Base-by-base conservation (phyloP, 2,888 invertebrate genomes). In the Isoperla grammatica region DNA sequence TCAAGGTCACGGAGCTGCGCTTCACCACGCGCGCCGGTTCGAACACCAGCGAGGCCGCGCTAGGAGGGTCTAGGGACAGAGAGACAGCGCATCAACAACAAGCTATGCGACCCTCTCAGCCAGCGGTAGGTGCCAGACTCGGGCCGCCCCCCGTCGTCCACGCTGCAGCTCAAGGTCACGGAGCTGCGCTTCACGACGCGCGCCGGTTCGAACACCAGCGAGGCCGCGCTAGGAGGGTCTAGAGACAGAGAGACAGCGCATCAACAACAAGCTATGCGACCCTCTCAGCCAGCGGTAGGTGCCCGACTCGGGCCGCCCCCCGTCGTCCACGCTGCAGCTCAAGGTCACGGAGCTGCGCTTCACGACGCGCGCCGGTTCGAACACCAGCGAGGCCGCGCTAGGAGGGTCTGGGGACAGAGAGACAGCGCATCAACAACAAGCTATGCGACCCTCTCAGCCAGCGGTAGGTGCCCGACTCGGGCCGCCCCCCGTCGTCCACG, bases 151-250 rank as follows among this genome's bases (percentile, higher is more conserved):
- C 83, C 81, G 74, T 93, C 90, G 63, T 86, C 84, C 56, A 95
- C 87, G 40, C 84, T 82, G 76, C 96, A 96, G 22, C 84, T 85
- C 64, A 96, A 80, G n/a, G 86, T 87, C 20, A 95, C 81, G 39
- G 86, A 83, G 65, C 86, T 86, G 64, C 88, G 89, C 72, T 95
- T 95, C 43, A 92, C 82, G 1, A 94, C 90, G 23, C 84, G 77
- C 68, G 80, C 79, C 0, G 91, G 91, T 15, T 84, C 83, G 70
- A 87, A 89, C 0, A 82, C 81, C 46, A 94, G 76, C 61, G 83
- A 81, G 0, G 93, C 90, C n/a, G 87, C 84, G 0, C 90, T 90
- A 0, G 94, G 94, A 22, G 92, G 88, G 78, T 93, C 89, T 90
- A 73, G 17, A 76, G 65, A 73, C 15, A 55, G 12, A 37, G n/a